These are phyloP conservation scores for Ecliptopera silaceata DNA, from an alignment of 2,888 invertebrate species.

Conservation along the genomic window DNA sequence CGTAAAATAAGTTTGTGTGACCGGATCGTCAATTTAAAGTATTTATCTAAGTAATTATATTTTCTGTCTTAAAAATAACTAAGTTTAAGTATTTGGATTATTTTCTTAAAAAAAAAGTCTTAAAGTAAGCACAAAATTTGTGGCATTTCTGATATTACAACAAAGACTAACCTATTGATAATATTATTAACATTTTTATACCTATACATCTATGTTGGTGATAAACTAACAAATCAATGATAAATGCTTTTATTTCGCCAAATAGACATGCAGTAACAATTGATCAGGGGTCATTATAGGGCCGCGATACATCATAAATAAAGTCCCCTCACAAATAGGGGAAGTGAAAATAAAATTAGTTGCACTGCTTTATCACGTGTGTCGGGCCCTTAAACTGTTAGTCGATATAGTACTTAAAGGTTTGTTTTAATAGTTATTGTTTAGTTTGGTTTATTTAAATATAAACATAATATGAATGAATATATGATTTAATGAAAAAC, in stretches of 20 bases:
- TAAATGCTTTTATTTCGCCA: constrained; percentile 6
- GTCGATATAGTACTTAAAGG: constrained; percentile 31
- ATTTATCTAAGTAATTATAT: too few species aligned
- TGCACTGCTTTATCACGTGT: constrained; percentile 51
- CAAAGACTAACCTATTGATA: too few species aligned
- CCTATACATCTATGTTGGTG: too few species aligned
- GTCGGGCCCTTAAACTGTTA: constrained; percentile 39
- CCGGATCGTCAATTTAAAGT: neutral
- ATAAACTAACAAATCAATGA: neutral
- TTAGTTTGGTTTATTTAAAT: neutral
- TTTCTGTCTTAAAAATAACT: too few species aligned
- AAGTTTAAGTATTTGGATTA: too few species aligned
- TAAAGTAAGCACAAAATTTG: too few species aligned
- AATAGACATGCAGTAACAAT: constrained; percentile 25
- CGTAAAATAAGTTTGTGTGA: neutral
- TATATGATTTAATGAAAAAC: too few species aligned
- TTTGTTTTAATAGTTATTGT: constrained; percentile 32
- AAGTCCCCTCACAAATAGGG: constrained; percentile 40
- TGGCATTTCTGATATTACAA: too few species aligned
- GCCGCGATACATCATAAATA: constrained; percentile 48
- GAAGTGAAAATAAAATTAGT: constrained; percentile 61
- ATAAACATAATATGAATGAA: too few species aligned
- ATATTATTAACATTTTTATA: too few species aligned
- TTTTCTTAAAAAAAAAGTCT: too few species aligned
- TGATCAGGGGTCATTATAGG: constrained; percentile 42